Evolutionary conservation across 2,888 invertebrate species (phyloP).

Genomic region (Morinoia aosen): DNA sequence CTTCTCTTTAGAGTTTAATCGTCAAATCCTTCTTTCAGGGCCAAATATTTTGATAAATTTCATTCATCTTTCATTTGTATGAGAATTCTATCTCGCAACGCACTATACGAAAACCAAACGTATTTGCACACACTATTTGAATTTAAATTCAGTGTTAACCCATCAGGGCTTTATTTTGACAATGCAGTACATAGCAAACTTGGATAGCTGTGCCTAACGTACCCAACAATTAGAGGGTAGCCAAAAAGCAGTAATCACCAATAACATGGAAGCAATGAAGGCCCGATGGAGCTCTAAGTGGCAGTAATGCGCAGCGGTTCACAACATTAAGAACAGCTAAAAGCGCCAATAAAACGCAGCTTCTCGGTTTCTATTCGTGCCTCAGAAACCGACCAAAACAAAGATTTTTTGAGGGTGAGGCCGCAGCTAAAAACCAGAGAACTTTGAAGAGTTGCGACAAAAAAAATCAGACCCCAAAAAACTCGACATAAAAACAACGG

Average conservation of each 20-base stretch:
- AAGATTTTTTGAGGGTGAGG: neutral
- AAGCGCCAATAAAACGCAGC: neutral
- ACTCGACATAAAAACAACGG: neutral
- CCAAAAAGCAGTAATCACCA: neutral
- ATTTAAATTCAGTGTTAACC: too few species aligned
- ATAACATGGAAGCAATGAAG: neutral
- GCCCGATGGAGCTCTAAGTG: neutral
- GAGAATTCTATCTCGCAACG: too few species aligned
- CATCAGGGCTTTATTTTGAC: too few species aligned
- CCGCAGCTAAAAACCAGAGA: neutral
- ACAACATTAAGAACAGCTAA: neutral
- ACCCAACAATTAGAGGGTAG: neutral
- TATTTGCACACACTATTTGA: too few species aligned
- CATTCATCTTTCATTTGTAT: too few species aligned
- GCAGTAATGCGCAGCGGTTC: neutral
- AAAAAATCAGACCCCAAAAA: neutral
- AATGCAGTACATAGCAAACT: neutral
- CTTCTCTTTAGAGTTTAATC: too few species aligned
- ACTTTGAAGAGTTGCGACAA: neutral
- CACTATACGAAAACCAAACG: too few species aligned
- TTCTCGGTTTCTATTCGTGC: neutral
- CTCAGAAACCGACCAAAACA: slow-evolving; percentile 10
- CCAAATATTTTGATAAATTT: too few species aligned
- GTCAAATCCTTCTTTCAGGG: too few species aligned
- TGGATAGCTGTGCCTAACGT: neutral